phyloP scores from a whole-genome alignment of 1,140 invertebrate genomes.

The Heliconius nattereri region DNA sequence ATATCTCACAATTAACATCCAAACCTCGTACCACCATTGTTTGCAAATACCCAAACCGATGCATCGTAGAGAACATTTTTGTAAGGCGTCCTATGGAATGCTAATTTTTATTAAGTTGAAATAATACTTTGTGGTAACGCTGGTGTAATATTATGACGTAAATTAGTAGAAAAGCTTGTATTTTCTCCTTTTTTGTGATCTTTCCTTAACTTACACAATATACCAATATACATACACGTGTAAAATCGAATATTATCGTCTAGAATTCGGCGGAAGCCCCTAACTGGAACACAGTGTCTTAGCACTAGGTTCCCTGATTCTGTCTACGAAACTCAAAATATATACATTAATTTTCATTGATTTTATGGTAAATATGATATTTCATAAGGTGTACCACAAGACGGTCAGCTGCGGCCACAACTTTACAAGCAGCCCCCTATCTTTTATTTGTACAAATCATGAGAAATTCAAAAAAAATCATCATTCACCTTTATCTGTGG shows the following conservation, averaged over 20 bases:
- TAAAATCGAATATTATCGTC: too few relatives aligned
- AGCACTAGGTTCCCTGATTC: too few relatives aligned
- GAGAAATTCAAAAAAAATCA: conserved; percentile 22
- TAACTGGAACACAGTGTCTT: too few relatives aligned
- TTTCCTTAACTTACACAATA: neutral
- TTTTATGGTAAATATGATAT: neutral
- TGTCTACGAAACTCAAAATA: too few relatives aligned
- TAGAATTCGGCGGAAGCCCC: too few relatives aligned
- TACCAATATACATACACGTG: too few relatives aligned
- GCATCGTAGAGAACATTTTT: conserved; percentile 21
- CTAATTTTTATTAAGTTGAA: neutral
- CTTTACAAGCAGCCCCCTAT: neutral
- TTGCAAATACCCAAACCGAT: conserved; percentile 38
- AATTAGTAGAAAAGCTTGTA: neutral
- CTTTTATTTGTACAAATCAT: conserved; percentile 17
- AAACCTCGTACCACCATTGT: conserved; percentile 35
- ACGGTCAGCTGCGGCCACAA: neutral
- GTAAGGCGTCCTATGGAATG: conserved; percentile 29
- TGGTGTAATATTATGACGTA: neutral
- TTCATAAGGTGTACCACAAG: neutral
- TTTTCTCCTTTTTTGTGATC: neutral
- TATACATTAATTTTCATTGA: too few relatives aligned
- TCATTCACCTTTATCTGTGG: conserved; percentile 31
- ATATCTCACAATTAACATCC: conserved; percentile 31
- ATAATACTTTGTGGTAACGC: neutral